Conservation (phyloP, 2,888 invertebrate species). For the Thereva unica region DNA sequence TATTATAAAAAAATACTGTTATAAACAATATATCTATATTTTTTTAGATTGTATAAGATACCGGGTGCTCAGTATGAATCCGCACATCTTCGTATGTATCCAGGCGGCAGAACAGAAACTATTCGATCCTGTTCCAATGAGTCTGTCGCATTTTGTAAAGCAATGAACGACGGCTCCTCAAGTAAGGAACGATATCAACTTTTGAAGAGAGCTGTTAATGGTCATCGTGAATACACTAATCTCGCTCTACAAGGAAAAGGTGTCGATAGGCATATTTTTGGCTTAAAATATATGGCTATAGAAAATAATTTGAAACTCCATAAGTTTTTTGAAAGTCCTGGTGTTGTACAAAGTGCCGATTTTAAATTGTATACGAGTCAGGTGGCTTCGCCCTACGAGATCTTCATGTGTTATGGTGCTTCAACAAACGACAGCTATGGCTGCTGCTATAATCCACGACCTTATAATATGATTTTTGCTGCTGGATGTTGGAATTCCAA, state of each 20-base stretch:
- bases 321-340: conserved; percentile 71
- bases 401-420: conserved; percentile 91
- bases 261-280: conserved; percentile 91
- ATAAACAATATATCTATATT: background rate
- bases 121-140: conserved; percentile 89
- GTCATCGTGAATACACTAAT: conserved; percentile 80
- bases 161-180: conserved; percentile 63
- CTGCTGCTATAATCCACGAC: conserved; percentile 91
- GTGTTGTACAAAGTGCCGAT: conserved; percentile 72
- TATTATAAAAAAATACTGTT: conserved; percentile 8
- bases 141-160: conserved; percentile 75
- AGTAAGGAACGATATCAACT: conserved; percentile 66
- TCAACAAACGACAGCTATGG: conserved; percentile 86
- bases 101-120: conserved; percentile 89
- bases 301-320: conserved; percentile 78
- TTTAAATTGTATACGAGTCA: conserved; percentile 87
- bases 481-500: conserved; percentile 69
- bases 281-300: conserved; percentile 79
- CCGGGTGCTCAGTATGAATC: conserved; percentile 92
- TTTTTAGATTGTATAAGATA: conserved; percentile 65
- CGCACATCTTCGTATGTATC: conserved; percentile 82
- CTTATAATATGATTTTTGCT: conserved; percentile 73
- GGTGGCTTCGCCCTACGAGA: conserved; percentile 81
- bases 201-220: conserved; percentile 72
- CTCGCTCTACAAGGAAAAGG: conserved; percentile 67